phyloP scores from a whole-genome alignment of 2,888 invertebrate species.

The Drosophila cognata region DNA sequence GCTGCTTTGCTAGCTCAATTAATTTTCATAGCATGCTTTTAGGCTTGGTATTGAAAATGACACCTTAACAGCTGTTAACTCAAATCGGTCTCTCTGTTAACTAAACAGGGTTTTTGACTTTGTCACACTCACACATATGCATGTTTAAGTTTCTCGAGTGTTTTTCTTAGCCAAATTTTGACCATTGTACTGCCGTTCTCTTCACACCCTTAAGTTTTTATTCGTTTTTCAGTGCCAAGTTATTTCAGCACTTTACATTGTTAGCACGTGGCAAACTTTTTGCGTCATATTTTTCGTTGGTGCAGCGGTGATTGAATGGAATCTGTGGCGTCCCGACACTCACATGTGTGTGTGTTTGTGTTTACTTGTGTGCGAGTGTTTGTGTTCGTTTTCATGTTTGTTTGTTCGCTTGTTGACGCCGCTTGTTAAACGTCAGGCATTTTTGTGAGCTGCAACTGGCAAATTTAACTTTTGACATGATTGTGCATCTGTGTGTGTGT shows the following conservation, averaged over 20 bases:
- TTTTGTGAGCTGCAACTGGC: conserved; percentile 50
- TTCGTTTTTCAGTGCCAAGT: conserved; percentile 32
- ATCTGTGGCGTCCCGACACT: conserved; percentile 28
- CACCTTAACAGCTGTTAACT: conserved; percentile 20
- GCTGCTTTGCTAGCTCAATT: background rate
- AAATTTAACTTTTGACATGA: conserved; percentile 38
- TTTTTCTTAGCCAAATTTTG: background rate
- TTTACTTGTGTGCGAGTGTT: conserved; percentile 5
- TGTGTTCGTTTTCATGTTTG: conserved; percentile 29
- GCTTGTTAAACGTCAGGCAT: conserved; percentile 52
- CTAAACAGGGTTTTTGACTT: no score
- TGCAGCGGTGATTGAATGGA: conserved; percentile 61
- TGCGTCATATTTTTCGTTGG: conserved; percentile 25
- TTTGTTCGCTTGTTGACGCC: conserved; percentile 56
- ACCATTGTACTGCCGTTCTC: background rate
- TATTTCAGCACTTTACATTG: conserved; percentile 63
- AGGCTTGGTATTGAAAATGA: conserved; percentile 21
- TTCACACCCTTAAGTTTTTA: conserved; percentile 11
- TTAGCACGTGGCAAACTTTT: conserved; percentile 60
- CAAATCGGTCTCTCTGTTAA: background rate
- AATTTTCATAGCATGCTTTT: conserved; percentile 33
- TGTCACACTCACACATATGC: background rate
- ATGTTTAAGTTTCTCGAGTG: background rate
- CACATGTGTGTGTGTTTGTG: conserved; percentile 12
- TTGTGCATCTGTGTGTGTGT: conserved; percentile 5